These are phyloP conservation scores for Ornithorhynchus anatinus DNA, from an alignment of 2,113 vertebrate genomes.

Conservation along the genomic window DNA sequence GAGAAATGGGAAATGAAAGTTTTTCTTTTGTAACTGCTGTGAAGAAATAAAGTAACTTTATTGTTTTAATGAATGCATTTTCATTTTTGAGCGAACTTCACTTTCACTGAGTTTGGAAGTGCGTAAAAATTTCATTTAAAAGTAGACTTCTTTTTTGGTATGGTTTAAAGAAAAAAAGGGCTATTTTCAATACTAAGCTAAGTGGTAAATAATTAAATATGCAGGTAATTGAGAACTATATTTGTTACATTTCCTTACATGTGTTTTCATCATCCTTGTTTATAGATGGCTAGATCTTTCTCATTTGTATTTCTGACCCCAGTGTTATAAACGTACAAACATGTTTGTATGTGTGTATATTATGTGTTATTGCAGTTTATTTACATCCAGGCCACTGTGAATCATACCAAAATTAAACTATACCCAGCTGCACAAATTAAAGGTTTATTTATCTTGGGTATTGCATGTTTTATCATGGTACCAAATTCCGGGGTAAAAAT, in stretches of 20 bases:
- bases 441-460: slow-evolving; percentile 17
- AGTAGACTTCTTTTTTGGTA: neutral
- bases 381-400: slow-evolving; percentile 11
- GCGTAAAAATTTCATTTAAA: neutral
- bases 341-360: neutral
- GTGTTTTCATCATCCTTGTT: slow-evolving; percentile 21
- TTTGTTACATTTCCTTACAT: neutral
- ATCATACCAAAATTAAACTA: slow-evolving; percentile 17
- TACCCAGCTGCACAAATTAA: slow-evolving; percentile 11
- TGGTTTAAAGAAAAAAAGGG: neutral
- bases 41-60: too few relatives aligned
- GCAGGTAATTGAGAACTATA: neutral
- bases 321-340: neutral
- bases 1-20: slow-evolving; percentile 67
- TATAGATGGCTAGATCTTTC: slow-evolving; percentile 8
- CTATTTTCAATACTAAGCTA: slow-evolving; percentile 6
- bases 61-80: neutral
- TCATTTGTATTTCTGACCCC: neutral
- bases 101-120: slow-evolving; percentile 14
- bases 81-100: neutral
- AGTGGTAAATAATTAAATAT: neutral
- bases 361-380: slow-evolving; percentile 2
- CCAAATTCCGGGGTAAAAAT: neutral
- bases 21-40: slow-evolving; percentile 41
- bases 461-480: neutral